Base-by-base conservation (phyloP, 2,113 vertebrate genomes). In the Chrysochloris asiatica region DNA sequence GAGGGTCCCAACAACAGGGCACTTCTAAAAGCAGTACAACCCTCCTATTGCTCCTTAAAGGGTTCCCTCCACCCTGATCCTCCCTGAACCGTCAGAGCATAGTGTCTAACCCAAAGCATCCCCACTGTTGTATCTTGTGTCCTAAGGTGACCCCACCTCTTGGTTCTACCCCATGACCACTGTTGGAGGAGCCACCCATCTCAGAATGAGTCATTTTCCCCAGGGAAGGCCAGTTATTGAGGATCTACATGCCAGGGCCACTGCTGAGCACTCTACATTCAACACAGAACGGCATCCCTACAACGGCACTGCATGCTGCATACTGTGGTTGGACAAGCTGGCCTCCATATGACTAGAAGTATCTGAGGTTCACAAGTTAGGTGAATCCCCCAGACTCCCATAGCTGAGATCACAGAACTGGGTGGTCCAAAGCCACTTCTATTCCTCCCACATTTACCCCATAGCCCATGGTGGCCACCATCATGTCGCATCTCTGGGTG, bases 391-490 rank as follows among this genome's bases (percentile, higher is more conserved):
- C 17, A 30, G 10, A n/a, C 7, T 30, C 45, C 65, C 41, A 8
- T 4, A 36, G 38, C 65, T 19, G 24, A 56, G 41, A 45, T 78
- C 26, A 41, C 38, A 33, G 21, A 50, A 13, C 33, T 19, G 38
- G 12, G 6, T 17, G 22, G 38, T 48, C 41, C 9, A 1, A 12
- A 30, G 41, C 28, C 2, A 3, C 16, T 38, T 72, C 47, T 54
- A 8, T 48, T 43, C 28, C 8, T n/a, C 16, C 28, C 1, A 0
- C 3, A 1, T 36, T 4, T 33, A 6, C 36, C 28, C 26, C 10
- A 7, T 4, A 16, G 67, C 3, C 0, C 36, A 47, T 47, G 45
- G 43, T 16, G 16, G 16, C 43, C 22, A 17, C 26, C 26, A 47
- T 28, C 0, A 3, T 16, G 0, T n/a, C 30, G 13, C 11, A 8